Base-by-base conservation (phyloP, 1,140 invertebrate genomes). In the Euura lappo region DNA sequence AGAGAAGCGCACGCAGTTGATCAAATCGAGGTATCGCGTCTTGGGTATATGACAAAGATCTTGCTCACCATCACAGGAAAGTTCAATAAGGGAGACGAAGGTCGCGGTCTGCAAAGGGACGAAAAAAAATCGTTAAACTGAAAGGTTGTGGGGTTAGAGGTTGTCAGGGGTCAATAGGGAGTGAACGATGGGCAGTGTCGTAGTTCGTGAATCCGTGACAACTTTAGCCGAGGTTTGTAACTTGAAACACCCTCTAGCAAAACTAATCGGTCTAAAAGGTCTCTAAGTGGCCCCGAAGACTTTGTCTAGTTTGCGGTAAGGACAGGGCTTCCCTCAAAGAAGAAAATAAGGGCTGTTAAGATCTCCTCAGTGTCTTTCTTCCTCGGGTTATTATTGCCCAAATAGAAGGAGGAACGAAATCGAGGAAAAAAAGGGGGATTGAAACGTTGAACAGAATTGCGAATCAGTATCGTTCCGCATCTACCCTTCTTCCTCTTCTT, bases 251-350 rank as follows among this genome's bases (percentile, higher is more conserved):
- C 51, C 51, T 60, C 51, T 60, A 60, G 51, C 51, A 60, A 60
- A 60, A 60, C 51, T 60, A 60, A 60, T 60, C 51, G 51, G 51
- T n/a, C 51, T 60, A 60, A 60, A n/a, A 60, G 51, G 51, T 60
- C 51, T 60, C 51, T 60, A 60, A 60, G 51, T 60, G 51, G 51
- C 51, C 51, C 51, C 13, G 8, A 60, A 60, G 51, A 60, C 51
- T 60, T n/a, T 60, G 51, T 60, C 51, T 60, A 60, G 51, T 60
- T 60, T 60, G 51, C 51, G 51, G 51, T 28, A 28, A 28, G 28
- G 28, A 28, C 28, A 28, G 28, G 28, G 28, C 28, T 28, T 28
- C 28, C 28, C 28, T 28, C 28, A 28, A 28, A 28, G 28, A 28
- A 28, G 28, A 28, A 28, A 28, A 28, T 28, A 28, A 28, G 28